Evolutionary conservation across 2,888 invertebrate genomes (phyloP), one percentile per base, ranked within the genome.

Genomic region (Stenotaenia linearis): DNA sequence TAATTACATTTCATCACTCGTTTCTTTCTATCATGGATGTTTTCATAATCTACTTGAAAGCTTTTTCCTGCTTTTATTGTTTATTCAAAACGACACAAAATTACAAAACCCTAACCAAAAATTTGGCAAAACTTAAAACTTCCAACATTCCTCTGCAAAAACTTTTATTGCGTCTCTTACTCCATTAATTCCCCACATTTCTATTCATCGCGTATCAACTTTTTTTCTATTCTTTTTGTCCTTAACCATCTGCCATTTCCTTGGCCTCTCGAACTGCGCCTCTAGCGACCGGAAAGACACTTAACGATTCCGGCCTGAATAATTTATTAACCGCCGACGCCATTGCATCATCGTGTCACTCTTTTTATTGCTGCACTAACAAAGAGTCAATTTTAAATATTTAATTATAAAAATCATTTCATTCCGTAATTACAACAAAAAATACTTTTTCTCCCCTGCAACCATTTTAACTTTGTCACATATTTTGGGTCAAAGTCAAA

Each of bases 201-300:
- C 18, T 23, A 56, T 56, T 45, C 45, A 45, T 45, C 4, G 45
- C 56, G 18, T 21, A 56, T 21, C 56, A 56, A 3, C 10, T 21
- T 56, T 56, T 56, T 6, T 56, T 23, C 21, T 56, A 21, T 56
- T 56, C 32, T 40, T 40, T 40, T 40, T 40, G 32, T 32, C 32
- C 32, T 3, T 21, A 56, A 21, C 21, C 56, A 56, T 56, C 56
- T 56, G 56, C 56, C 56, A 56, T 56, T 56, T 56, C 56, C 23
- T 56, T 56, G 7, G 3, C 21, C 56, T 12, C 21, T 18, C 21
- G 12, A 56, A 56, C 56, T 56, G 56, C 56, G 21, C 56, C 56
- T 56, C 56, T 56, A 56, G 56, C 56, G 56, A 56, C 56, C 56
- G 56, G 56, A 56, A 56, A 56, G 56, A 56, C 56, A 56, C 6